Conservation (phyloP, 2,888 invertebrate genomes). For the Thecocarcelia acutangulata region DNA sequence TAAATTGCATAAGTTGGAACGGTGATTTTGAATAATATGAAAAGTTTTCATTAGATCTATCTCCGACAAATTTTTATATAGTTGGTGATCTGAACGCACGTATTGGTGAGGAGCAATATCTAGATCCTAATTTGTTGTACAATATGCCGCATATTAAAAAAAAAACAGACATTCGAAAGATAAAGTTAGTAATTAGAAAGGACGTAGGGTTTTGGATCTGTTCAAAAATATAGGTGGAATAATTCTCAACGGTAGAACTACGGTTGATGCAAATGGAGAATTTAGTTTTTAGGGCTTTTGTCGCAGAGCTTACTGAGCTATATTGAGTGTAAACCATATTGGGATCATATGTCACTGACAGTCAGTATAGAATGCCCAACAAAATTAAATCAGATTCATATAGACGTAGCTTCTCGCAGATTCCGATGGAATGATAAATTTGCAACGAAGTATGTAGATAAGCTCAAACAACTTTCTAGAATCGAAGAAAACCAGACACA, state of each 20-base stretch:
- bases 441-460: too few relatives aligned
- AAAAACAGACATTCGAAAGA: neutral
- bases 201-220: neutral
- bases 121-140: slow-evolving; percentile 1
- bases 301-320: too few relatives aligned
- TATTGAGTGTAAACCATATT: too few relatives aligned
- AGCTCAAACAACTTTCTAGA: too few relatives aligned
- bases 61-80: slow-evolving; percentile 1
- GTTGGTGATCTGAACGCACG: slow-evolving; percentile 34
- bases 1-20: slow-evolving; percentile 25
- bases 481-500: too few relatives aligned
- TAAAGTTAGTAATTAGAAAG: neutral
- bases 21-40: slow-evolving; percentile 7
- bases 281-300: neutral
- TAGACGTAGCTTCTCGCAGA: too few relatives aligned
- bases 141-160: neutral
- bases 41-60: slow-evolving; percentile 1
- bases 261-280: neutral
- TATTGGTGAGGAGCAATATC: slow-evolving; percentile 19
- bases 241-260: slow-evolving; percentile 3
- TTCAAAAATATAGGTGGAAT: neutral
- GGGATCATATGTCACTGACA: too few relatives aligned
- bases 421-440: too few relatives aligned
- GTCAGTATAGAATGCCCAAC: too few relatives aligned
- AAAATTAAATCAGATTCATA: too few relatives aligned